These are phyloP conservation scores for Numenius arquata DNA, from an alignment of 2,113 vertebrate genomes.

Conservation along the genomic window DNA sequence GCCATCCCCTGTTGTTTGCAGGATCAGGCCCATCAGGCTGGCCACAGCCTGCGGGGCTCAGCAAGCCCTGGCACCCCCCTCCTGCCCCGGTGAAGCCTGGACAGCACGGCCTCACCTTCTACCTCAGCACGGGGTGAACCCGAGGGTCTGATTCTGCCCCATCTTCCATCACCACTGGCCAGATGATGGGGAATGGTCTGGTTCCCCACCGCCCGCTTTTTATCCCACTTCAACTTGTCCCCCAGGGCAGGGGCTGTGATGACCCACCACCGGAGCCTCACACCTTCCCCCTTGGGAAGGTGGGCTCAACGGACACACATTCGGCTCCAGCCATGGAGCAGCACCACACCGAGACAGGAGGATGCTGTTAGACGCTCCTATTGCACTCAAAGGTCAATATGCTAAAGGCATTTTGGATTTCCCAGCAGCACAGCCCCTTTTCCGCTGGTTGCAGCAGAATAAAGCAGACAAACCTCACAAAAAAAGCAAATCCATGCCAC, in stretches of 20 bases:
- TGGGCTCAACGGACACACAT: fast-evolving
- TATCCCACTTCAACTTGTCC: neutral
- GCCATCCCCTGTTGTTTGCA: fast-evolving
- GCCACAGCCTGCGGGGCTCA: fast-evolving
- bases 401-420: neutral
- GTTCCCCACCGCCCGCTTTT: neutral
- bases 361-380: fast-evolving
- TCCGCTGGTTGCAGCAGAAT: neutral
- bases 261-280: neutral
- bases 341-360: neutral
- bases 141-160: fast-evolving
- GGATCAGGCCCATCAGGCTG: neutral
- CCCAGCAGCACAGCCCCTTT: fast-evolving
- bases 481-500: fast-evolving
- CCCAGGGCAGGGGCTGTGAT: neutral
- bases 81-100: fast-evolving
- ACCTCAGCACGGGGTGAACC: fast-evolving
- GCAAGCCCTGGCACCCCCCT: too few relatives aligned
- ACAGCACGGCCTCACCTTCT: neutral
- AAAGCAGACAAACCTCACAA: neutral
- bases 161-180: fast-evolving
- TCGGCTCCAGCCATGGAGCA: fast-evolving
- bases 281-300: too few relatives aligned
- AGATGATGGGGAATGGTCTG: fast-evolving
- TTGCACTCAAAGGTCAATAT: fast-evolving